Percentiles rank a stretch among this genome's conserved stretches.
Evolutionary conservation across 1,140 invertebrate genomes (phyloP).

Genomic region (Macrosteles quadrilineatus): DNA sequence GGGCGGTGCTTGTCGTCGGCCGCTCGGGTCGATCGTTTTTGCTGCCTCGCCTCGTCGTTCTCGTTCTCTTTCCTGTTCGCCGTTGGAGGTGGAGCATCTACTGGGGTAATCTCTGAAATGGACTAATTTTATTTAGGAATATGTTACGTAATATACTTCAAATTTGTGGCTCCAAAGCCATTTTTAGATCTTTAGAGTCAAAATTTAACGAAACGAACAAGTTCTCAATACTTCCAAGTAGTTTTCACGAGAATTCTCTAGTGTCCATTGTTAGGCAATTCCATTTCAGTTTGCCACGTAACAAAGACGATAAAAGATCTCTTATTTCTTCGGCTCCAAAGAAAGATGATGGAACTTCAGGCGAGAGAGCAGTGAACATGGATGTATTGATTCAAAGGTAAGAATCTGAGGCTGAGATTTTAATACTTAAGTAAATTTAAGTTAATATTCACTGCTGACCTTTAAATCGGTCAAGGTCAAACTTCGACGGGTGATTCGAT

Average conservation of each 20-base stretch:
- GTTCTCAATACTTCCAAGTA: neutral
- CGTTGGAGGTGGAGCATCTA: neutral
- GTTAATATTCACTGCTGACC: neutral
- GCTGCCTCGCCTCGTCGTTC: neutral
- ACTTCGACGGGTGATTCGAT: no score
- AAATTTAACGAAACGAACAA: neutral
- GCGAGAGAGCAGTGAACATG: conserved; percentile 63
- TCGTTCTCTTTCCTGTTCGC: neutral
- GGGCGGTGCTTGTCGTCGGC: no score
- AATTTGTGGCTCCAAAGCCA: neutral
- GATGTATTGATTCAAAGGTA: conserved; percentile 49
- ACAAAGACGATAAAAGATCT: conserved; percentile 59
- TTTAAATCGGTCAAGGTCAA: neutral
- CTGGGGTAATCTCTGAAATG: neutral
- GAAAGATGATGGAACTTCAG: conserved; percentile 66
- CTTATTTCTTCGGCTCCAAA: conserved; percentile 58
- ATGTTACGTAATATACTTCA: neutral
- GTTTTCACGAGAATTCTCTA: neutral
- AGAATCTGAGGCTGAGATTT: conserved; percentile 17
- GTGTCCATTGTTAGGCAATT: conserved; percentile 27
- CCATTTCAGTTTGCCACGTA: conserved; percentile 37
- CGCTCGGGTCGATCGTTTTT: no score
- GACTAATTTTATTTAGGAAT: neutral
- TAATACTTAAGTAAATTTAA: neutral
- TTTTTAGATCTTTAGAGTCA: neutral